phyloP scores from a whole-genome alignment of 2,888 invertebrate genomes.

The Mycogona germanica region DNA sequence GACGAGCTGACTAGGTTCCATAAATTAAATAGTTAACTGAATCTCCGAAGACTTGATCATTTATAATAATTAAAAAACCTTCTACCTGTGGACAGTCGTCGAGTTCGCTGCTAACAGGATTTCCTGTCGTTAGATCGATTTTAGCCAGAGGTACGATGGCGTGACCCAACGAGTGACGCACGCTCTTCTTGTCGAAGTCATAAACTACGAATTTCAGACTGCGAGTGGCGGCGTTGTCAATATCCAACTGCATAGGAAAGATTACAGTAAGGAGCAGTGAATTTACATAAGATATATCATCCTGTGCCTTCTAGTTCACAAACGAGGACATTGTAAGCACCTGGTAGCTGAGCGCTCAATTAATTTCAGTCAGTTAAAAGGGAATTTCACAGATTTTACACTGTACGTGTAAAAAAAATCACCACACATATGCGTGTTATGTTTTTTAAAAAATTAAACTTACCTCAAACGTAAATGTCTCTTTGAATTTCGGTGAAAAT shows the following conservation, averaged over 20 bases:
- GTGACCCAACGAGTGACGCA: constrained; percentile 33
- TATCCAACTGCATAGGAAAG: constrained; percentile 8
- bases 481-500: constrained; percentile 20
- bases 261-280: too few relatives aligned
- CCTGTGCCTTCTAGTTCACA: too few relatives aligned
- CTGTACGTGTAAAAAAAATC: too few relatives aligned
- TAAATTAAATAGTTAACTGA: too few relatives aligned
- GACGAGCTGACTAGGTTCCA: too few relatives aligned
- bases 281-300: background rate
- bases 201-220: constrained; percentile 32
- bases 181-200: constrained; percentile 31
- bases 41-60: too few relatives aligned
- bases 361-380: too few relatives aligned
- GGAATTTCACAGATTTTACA: too few relatives aligned
- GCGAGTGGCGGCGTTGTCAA: constrained; percentile 12
- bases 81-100: constrained; percentile 27
- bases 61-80: background rate
- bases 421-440: too few relatives aligned
- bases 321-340: background rate
- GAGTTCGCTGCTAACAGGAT: constrained; percentile 27
- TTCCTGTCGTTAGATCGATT: constrained; percentile 27
- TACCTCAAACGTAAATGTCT: constrained; percentile 21
- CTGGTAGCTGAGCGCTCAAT: too few relatives aligned
- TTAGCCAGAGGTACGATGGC: constrained; percentile 29
- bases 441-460: background rate